Evolutionary conservation across 2,888 invertebrate species (phyloP).

Genomic region (Iselma pallidipennis): DNA sequence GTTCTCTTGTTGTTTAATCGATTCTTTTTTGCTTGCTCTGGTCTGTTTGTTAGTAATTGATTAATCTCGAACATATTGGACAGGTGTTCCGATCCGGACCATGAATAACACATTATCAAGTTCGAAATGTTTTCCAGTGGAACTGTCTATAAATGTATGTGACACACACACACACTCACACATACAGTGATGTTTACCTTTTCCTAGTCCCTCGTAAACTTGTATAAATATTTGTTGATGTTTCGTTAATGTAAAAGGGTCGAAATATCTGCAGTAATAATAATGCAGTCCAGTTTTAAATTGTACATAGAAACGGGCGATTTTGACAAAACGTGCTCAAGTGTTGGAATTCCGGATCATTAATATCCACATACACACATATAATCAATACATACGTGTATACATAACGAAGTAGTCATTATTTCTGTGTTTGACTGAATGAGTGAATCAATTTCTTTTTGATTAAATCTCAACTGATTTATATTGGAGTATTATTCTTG

Average conservation of each 20-base stretch:
- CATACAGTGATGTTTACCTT: background rate
- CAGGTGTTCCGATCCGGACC: background rate
- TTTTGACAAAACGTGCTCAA: constrained; percentile 19
- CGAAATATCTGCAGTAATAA: constrained; percentile 22
- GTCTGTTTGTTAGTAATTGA: background rate
- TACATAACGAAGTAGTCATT: constrained; percentile 14
- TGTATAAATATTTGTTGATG: constrained; percentile 20
- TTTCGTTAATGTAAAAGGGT: constrained; percentile 6
- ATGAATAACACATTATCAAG: constrained; percentile 2
- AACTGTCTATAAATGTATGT: constrained; percentile 6
- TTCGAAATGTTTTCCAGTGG: constrained; percentile 6
- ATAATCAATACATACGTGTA: no score
- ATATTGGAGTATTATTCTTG: background rate
- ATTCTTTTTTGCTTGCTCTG: background rate
- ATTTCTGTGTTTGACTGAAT: constrained; percentile 16
- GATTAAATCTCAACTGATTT: constrained; percentile 2
- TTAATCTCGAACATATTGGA: background rate
- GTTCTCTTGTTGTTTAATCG: background rate
- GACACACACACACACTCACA: no score
- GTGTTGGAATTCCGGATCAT: constrained; percentile 11
- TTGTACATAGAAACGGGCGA: no score
- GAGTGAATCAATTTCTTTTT: constrained; percentile 4
- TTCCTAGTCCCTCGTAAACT: constrained; percentile 5
- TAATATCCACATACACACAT: constrained; percentile 8
- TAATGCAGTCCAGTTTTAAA: constrained; percentile 22